These are phyloP conservation scores for Heterotilapia buettikoferi DNA, from an alignment of 2,113 vertebrate species.

Conservation along the genomic window DNA sequence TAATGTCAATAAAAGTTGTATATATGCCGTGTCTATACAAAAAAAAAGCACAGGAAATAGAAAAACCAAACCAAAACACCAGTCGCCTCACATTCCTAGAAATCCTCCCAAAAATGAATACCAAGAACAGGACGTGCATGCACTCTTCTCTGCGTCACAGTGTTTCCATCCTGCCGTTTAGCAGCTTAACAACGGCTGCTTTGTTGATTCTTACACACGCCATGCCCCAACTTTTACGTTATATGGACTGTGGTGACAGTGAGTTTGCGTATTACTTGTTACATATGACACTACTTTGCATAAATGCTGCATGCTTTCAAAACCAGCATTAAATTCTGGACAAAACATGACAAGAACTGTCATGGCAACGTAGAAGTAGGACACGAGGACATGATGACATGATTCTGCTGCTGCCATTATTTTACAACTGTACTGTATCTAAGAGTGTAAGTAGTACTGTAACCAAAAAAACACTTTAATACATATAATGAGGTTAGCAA, in stretches of 20 bases:
- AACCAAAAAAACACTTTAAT: constrained; percentile 4
- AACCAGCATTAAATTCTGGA: neutral
- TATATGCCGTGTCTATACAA: neutral
- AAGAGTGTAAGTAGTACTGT: neutral
- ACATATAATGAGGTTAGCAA: constrained; percentile 23
- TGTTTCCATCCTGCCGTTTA: constrained; percentile 49
- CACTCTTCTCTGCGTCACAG: constrained; percentile 39
- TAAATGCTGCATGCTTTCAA: neutral
- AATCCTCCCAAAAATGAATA: constrained; percentile 66
- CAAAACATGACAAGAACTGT: neutral
- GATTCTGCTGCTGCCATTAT: neutral
- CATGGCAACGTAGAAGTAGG: neutral
- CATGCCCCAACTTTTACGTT: neutral
- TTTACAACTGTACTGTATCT: neutral
- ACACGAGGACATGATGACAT: rapidly evolving
- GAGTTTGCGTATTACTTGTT: neutral
- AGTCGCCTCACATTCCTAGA: constrained; percentile 69
- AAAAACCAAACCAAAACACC: constrained; percentile 26
- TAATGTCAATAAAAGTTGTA: neutral
- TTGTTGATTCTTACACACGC: constrained; percentile 23
- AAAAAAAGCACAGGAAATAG: constrained; percentile 25
- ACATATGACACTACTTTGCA: neutral
- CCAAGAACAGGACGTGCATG: constrained; percentile 67
- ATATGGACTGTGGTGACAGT: neutral
- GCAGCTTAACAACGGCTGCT: constrained; percentile 44